These are phyloP conservation scores for Merodon equestris DNA, from an alignment of 2,888 invertebrate species.

Conservation along the genomic window DNA sequence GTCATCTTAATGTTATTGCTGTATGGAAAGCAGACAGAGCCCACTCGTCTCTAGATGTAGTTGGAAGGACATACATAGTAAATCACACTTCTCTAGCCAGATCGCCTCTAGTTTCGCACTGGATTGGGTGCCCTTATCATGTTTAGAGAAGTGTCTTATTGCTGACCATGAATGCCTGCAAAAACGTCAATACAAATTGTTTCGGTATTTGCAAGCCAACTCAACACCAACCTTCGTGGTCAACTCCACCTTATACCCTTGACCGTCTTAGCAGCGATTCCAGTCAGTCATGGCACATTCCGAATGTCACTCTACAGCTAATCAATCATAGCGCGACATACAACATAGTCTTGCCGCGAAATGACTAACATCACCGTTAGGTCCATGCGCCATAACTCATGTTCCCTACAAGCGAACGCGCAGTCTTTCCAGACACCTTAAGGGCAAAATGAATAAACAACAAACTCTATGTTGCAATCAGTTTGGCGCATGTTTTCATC, in stretches of 20 bases:
- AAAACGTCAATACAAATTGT: too few species aligned
- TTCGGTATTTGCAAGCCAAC: not conserved
- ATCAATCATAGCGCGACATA: slow-evolving; percentile 29
- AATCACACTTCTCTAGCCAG: too few species aligned
- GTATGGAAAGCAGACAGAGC: too few species aligned
- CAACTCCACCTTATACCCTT: slow-evolving; percentile 6
- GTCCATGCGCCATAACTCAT: slow-evolving; percentile 47
- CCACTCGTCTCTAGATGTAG: too few species aligned
- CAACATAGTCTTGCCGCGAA: slow-evolving; percentile 16
- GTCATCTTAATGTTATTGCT: too few species aligned
- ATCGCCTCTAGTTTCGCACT: too few species aligned
- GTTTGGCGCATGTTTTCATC: slow-evolving; percentile 66
- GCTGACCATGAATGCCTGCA: too few species aligned
- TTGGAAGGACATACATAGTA: too few species aligned
- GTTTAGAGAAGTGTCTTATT: too few species aligned
- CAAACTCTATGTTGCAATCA: slow-evolving; percentile 62
- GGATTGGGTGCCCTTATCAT: too few species aligned
- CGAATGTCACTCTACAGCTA: slow-evolving; percentile 9
- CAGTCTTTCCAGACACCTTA: slow-evolving; percentile 51
- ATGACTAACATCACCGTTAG: slow-evolving; percentile 3
- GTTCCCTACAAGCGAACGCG: slow-evolving; percentile 44
- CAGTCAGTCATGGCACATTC: slow-evolving; percentile 9
- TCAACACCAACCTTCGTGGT: not conserved
- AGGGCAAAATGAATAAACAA: slow-evolving; percentile 58
- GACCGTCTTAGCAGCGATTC: slow-evolving; percentile 29